Evolutionary conservation across 2,888 invertebrate genomes (phyloP), one percentile per base, ranked within the genome.

Genomic region (Euplexia lucipara): DNA sequence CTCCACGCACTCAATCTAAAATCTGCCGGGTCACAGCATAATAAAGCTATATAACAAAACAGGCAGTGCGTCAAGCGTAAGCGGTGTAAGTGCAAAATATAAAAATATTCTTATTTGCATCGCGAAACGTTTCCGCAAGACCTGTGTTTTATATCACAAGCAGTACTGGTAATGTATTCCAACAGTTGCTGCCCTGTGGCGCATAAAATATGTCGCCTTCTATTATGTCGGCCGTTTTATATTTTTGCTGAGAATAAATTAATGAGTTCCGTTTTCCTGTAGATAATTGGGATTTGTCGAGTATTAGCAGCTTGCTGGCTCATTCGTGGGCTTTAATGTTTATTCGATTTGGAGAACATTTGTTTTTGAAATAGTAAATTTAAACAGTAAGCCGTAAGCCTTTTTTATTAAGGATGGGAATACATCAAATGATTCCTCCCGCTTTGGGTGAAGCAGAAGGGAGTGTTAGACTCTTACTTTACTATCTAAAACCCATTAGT

Each of bases 21-120:
- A 41, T 42, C 45, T 74, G 61, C 64, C 74, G 52, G 78, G 65
- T 53, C 70, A 53, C 60, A 59, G 79, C 30, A 79, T 81, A 81
- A 78, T 70, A 81, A 63, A 81, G 48, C 49, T 30, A 64, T 81
- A 65, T 64, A 69, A 64, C 61, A 58, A 67, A 68, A 67, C 70
- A 70, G 56, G 39, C 61, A 57, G 60, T 60, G 73, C 49, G 48
- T 42, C 37, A 49, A n/a, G n/a, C n/a, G 56, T 44, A 47, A 58
- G 59, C 44, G 54, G 67, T 16, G 72, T 68, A 66, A 72, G 63
- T 73, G 70, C 74, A 78, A 76, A 52, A 81, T 81, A 79, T 78
- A 70, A 82, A 75, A 72, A 71, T 71, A 65, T 77, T 61, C 56
- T 52, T 81, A 75, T 84, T 78, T 81, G 78, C 74, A 77, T 78